Conservation (phyloP, 2,888 invertebrate species). For the Deilephila elpenor region DNA sequence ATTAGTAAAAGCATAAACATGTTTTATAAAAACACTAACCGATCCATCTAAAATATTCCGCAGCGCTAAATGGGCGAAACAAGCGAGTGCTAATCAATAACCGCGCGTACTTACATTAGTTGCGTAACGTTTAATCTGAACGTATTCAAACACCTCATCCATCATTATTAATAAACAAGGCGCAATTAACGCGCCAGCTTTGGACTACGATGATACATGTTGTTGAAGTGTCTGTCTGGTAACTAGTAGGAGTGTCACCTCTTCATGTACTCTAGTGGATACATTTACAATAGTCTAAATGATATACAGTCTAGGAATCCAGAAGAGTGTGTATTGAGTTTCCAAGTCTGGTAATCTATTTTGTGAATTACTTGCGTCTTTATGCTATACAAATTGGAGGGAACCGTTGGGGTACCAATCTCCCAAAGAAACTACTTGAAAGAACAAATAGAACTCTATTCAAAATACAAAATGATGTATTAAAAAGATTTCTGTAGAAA, state of each 20-base stretch:
- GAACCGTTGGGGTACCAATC: no score
- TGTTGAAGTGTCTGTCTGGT: not conserved
- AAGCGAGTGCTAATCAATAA: conserved; percentile 13
- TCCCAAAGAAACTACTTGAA: no score
- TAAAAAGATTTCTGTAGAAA: not conserved
- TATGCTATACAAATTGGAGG: no score
- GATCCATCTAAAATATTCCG: conserved; percentile 13
- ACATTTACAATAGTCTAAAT: no score
- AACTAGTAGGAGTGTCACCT: not conserved
- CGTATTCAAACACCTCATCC: conserved; percentile 43
- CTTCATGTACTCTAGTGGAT: no score
- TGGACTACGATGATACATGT: not conserved
- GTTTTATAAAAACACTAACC: conserved; percentile 4
- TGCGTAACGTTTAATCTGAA: conserved; percentile 2
- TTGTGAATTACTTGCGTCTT: no score
- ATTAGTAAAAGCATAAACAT: not conserved
- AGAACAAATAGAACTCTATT: no score
- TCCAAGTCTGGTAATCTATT: no score
- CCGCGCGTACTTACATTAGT: not conserved
- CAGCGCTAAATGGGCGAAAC: not conserved
- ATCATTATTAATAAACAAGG: conserved; percentile 60
- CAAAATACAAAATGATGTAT: no score
- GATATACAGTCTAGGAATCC: no score
- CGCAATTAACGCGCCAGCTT: conserved; percentile 47
- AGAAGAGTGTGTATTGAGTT: no score